Evolutionary conservation across 2,797 vertebrate genomes (phyloP), one percentile per base, ranked within the genome.

Genomic region (Coregonus ussuriensis): DNA sequence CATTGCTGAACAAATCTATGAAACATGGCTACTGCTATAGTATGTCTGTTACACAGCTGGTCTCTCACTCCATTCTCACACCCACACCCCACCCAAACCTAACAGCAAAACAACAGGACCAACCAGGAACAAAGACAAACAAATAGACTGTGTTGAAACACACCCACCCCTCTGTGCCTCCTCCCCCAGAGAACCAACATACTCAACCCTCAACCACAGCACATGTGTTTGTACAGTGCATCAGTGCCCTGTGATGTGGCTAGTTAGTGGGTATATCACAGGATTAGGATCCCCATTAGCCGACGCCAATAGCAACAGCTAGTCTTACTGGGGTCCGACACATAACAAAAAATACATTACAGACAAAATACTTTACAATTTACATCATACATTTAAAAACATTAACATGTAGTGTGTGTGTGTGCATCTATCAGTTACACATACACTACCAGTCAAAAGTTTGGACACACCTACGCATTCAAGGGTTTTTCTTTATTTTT

Each of bases 51-150:
- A 69, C 67, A 33, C 67, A 69, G 67, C 15, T 35, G 67, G 67
- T 41, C 33, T 35, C 33, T 37, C 47, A 77, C 80, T 56, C 52
- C 72, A 77, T 78, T 77, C 78, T 74, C 81, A 74, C 83, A 21
- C 78, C 77, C 78, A 76, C 81, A 76, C 83, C 18, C 69, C 78
- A 79, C 16, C 59, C 75, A 54, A n/a, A 88, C 80, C 79, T 91
- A 83, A 91, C 90, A 88, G 85, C 89, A 92, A 93, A 47, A 9
- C 9, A 47, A 47, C 41, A 47, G 41, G 41, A 47, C 41, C 41
- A 47, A 47, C 41, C 41, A 11, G 41, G 41, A 47, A 85, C 91
- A 93, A 93, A 93, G 83, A 91, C 83, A 85, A 88, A 83, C 88
- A 91, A 91, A 89, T 80, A 62, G 53, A 15, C 80, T 81, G 83